These are phyloP conservation scores for Bemisia tabaci DNA, from an alignment of 1,140 invertebrate genomes.

Conservation along the genomic window DNA sequence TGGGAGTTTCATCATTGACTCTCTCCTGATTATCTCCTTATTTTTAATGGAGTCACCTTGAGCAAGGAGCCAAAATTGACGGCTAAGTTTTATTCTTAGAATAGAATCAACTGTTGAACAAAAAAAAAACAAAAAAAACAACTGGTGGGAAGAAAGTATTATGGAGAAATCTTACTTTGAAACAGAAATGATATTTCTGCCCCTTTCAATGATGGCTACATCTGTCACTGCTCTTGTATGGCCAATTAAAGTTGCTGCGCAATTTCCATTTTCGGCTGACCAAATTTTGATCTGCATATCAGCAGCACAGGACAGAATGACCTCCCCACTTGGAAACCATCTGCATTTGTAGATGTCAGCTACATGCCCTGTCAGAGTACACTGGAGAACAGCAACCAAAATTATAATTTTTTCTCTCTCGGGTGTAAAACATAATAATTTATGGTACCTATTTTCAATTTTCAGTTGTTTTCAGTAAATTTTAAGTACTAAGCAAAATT, in stretches of 20 bases:
- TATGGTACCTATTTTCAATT: neutral
- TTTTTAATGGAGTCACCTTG: too few species aligned
- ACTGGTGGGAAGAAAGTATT: neutral
- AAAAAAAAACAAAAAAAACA: slow-evolving; percentile 2
- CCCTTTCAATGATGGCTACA: slow-evolving; percentile 50
- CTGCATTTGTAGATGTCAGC: slow-evolving; percentile 52
- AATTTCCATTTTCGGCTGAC: slow-evolving; percentile 49
- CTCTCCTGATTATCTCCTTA: too few species aligned
- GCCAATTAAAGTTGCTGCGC: slow-evolving; percentile 48
- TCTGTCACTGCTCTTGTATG: slow-evolving; percentile 51
- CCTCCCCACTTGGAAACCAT: slow-evolving; percentile 58
- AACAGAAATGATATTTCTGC: slow-evolving; percentile 54
- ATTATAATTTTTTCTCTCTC: slow-evolving; percentile 1
- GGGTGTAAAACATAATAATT: slow-evolving; percentile 1
- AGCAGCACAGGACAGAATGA: slow-evolving; percentile 49
- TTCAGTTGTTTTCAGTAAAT: neutral
- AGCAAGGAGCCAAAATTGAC: too few species aligned
- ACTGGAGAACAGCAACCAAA: slow-evolving; percentile 27
- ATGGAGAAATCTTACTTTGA: slow-evolving; percentile 35
- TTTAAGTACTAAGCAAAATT: neutral
- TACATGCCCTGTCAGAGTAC: slow-evolving; percentile 47
- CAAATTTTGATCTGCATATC: slow-evolving; percentile 56
- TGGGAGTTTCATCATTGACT: too few species aligned
- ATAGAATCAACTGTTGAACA: too few species aligned
- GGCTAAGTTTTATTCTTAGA: too few species aligned